Evolutionary conservation across 2,797 vertebrate species (phyloP), one percentile per base, ranked within the genome.

Genomic region (Prionace glauca): DNA sequence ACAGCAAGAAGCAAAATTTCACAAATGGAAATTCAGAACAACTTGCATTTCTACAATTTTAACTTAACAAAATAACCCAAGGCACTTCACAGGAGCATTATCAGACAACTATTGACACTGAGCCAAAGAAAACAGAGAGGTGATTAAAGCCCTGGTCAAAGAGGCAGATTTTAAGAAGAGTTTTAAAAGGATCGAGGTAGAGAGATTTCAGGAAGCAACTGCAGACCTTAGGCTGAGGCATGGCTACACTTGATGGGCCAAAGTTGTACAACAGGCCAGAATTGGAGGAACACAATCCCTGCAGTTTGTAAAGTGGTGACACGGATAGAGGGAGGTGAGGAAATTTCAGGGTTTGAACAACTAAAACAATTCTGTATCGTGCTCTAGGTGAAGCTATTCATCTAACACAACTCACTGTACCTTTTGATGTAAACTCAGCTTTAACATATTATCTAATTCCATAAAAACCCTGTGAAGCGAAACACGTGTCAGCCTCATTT

Each of bases 351-450:
- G 18, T 90, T 90, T 90, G 24, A 60, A 60, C 50, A 45, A 65
- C 96, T 62, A 86, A 87, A 94, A 71, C 45, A 84, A 95, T 95
- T 95, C 86, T 88, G 95, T 96, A 96, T 95, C 96, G 96, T 92
- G 95, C 87, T 96, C 88, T 92, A 84, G 8, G 24, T 84, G 36
- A 41, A 22, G 36, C 74, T 45, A 45, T 45, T 84, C 36, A 81
- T 41, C n/a, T 81, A 22, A 84, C 1, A 16, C 20, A 45, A 84
- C 36, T 20, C 29, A 9, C 36, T 41, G 36, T 84, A 22, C 18
- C 36, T 84, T 84, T 84, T 36, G 22, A 16, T 84, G 36, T 8
- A 45, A 84, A 84, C 18, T 84, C 79, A 84, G 79, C 36, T 81
- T n/a, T 22, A 36, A 81, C n/a, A 41, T 36, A 81, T 18, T 18